A percentile compares a stretch with the other conserved stretches of the same genome.
phyloP scores from a whole-genome alignment of 1,140 invertebrate species.

The Hylaeus anthracinus region DNA sequence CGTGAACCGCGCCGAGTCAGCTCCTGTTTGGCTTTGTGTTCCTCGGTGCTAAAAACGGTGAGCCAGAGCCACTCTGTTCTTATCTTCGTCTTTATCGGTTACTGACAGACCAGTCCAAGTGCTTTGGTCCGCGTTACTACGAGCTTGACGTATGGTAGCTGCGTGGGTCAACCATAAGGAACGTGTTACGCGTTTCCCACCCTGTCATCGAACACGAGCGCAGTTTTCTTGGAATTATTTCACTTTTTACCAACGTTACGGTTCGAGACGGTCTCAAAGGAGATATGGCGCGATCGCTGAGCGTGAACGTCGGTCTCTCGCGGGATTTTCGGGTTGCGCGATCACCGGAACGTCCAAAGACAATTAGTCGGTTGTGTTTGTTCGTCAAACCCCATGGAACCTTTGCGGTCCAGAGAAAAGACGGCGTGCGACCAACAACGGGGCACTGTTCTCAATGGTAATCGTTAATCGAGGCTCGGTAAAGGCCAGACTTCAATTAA shows the following conservation, averaged over 20 bases:
- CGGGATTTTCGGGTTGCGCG: too few relatives aligned
- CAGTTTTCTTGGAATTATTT: too few relatives aligned
- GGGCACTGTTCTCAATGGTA: slow-evolving; percentile 65
- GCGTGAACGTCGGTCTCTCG: not conserved
- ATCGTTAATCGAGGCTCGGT: slow-evolving; percentile 61
- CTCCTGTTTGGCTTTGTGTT: slow-evolving; percentile 10
- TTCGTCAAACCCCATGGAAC: not conserved
- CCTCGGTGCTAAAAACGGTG: slow-evolving; percentile 51
- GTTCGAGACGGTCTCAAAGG: too few relatives aligned
- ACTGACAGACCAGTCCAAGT: slow-evolving; percentile 34
- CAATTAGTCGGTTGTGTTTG: not conserved
- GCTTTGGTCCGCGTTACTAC: slow-evolving; percentile 36
- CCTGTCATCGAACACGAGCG: too few relatives aligned
- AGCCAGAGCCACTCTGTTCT: slow-evolving; percentile 36
- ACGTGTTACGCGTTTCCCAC: not conserved
- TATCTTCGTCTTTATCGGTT: slow-evolving; percentile 59
- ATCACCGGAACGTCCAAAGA: not conserved
- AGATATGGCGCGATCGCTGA: not conserved
- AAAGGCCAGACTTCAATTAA: slow-evolving; percentile 63
- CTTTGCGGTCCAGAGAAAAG: slow-evolving; percentile 3
- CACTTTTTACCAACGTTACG: too few relatives aligned
- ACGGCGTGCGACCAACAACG: slow-evolving; percentile 63
- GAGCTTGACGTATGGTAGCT: slow-evolving; percentile 3
- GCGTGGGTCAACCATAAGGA: not conserved
- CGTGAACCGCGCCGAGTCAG: slow-evolving; percentile 29